Conservation (phyloP, 2,113 vertebrate species). For the Phoxinus phoxinus region DNA sequence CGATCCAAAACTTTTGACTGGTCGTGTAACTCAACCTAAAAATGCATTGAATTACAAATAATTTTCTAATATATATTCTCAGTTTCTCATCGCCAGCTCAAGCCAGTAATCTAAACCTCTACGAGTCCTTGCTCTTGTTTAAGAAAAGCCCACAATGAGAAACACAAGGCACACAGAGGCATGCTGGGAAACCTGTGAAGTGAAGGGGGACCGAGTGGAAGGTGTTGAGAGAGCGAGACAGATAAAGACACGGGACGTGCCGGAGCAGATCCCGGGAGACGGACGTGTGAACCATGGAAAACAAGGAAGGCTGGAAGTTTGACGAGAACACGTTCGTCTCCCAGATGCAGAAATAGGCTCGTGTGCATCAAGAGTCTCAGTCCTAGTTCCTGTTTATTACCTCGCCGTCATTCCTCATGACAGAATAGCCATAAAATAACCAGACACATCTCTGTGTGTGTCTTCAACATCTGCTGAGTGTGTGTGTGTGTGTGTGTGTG, state of each 20-base stretch:
- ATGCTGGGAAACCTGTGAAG: constrained; percentile 5
- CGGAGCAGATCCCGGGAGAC: constrained; percentile 24
- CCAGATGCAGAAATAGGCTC: too few species aligned
- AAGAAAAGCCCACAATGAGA: not conserved
- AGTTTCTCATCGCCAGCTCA: not conserved
- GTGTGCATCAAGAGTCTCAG: not conserved
- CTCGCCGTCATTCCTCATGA: constrained; percentile 69
- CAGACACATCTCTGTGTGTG: not conserved
- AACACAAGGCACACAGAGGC: constrained; percentile 12
- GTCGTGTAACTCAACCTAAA: too few species aligned
- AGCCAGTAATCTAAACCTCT: not conserved
- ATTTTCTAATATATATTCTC: too few species aligned
- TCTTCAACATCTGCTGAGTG: not conserved
- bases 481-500: constrained; percentile 19
- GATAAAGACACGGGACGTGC: constrained; percentile 26
- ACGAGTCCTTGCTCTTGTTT: not conserved
- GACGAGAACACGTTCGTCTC: too few species aligned
- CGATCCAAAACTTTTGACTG: too few species aligned
- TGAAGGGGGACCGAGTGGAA: constrained; percentile 32
- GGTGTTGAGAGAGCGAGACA: constrained; percentile 6
- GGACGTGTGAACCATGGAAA: not conserved
- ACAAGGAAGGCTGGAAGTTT: not conserved
- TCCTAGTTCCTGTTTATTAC: constrained; percentile 62
- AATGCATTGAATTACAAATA: too few species aligned
- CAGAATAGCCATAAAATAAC: constrained; percentile 43